Conservation (phyloP, 1,140 invertebrate species). For the Caerostris extrusa region DNA sequence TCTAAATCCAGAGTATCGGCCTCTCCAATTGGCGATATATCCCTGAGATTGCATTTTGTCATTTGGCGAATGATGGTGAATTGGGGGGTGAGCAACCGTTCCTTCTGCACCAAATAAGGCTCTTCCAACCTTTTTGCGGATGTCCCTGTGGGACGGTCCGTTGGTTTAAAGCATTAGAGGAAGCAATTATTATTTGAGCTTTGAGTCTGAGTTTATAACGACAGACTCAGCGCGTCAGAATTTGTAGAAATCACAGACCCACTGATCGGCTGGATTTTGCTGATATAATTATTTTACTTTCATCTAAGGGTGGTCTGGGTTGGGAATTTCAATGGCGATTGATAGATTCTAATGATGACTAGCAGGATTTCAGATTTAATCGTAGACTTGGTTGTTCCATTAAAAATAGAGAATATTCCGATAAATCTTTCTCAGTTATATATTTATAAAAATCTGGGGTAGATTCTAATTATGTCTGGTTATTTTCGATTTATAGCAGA, state of each 20-base stretch:
- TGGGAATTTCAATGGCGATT: too few species aligned
- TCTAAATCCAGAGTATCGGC: neutral
- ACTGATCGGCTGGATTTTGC: neutral
- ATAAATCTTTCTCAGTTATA: too few species aligned
- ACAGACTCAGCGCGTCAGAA: neutral
- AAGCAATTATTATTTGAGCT: constrained; percentile 43
- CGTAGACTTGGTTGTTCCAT: too few species aligned
- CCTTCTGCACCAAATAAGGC: too few species aligned
- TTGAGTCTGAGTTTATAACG: neutral
- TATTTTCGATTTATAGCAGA: too few species aligned
- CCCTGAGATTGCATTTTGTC: constrained; percentile 37
- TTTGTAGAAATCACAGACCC: neutral
- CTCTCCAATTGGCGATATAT: constrained; percentile 26
- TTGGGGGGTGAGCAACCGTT: neutral
- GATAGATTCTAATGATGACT: too few species aligned
- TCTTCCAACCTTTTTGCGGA: neutral
- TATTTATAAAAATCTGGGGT: too few species aligned
- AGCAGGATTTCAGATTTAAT: too few species aligned
- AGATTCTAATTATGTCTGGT: too few species aligned
- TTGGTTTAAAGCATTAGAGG: constrained; percentile 15
- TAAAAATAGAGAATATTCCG: too few species aligned
- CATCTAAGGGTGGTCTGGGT: neutral
- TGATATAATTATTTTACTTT: neutral
- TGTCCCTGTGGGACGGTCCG: neutral
- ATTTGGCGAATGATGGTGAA: neutral